phyloP scores from a whole-genome alignment of 2,113 vertebrate species.

The Mus musculus region GRCm39 chr17:17068001-17068500 shows the following conservation, averaged over 20 bases:
- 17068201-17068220: constrained; percentile 95
- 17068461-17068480: constrained; percentile 71
- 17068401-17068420: constrained; percentile 64
- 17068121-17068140: constrained; percentile 95
- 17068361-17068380: constrained; percentile 71
- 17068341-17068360: not conserved
- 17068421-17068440: constrained; percentile 57
- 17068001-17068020: too few species aligned
- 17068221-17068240: constrained; percentile 96
- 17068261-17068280: constrained; percentile 94
- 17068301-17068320: constrained; percentile 89
- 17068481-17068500: constrained; percentile 73
- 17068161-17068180: constrained; percentile 99
- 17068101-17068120: constrained; percentile 96
- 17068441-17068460: constrained; percentile 73
- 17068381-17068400: constrained; percentile 76
- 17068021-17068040: too few species aligned
- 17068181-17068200: constrained; percentile 98
- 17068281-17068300: constrained; percentile 85
- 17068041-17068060: too few species aligned
- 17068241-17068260: constrained; percentile 96
- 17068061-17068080: constrained; percentile 93
- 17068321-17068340: constrained; percentile 91
- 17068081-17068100: constrained; percentile 97
- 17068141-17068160: constrained; percentile 95